These are phyloP conservation scores for Dermochelys coriacea DNA, from an alignment of 2,797 vertebrate species.

Conservation along the genomic window DNA sequence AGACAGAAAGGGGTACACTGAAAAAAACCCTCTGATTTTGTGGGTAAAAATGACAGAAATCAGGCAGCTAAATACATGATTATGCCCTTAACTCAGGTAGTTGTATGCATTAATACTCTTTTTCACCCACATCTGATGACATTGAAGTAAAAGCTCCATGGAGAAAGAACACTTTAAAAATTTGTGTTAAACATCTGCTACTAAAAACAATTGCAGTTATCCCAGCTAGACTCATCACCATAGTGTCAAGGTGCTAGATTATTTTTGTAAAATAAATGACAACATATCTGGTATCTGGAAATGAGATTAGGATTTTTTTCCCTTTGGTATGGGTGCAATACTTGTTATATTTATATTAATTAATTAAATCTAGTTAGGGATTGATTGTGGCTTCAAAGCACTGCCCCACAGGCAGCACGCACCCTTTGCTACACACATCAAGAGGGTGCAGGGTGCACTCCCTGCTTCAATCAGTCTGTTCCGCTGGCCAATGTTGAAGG, in stretches of 20 bases:
- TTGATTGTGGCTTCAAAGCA: neutral
- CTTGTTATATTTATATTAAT: neutral
- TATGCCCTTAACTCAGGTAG: slow-evolving; percentile 39
- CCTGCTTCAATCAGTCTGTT: neutral
- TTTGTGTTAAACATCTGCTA: neutral
- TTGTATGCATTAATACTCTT: neutral
- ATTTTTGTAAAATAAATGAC: slow-evolving; percentile 53
- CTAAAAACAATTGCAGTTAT: neutral
- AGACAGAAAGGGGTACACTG: slow-evolving; percentile 3
- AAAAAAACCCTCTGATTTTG: slow-evolving; percentile 28
- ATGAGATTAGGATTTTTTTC: neutral
- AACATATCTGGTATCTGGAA: slow-evolving; percentile 1
- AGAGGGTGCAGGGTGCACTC: too few relatives aligned
- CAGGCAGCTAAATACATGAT: slow-evolving; percentile 48
- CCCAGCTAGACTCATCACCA: slow-evolving; percentile 32
- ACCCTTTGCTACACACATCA: neutral
- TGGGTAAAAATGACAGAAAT: slow-evolving; percentile 47
- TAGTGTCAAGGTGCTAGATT: neutral
- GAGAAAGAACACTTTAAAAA: slow-evolving; percentile 14
- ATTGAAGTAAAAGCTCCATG: slow-evolving; percentile 46
- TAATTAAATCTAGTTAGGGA: neutral
- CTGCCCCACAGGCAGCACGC: neutral
- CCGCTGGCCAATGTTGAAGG: neutral
- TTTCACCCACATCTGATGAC: neutral
- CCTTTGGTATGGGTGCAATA: neutral